Evolutionary conservation across 1,140 invertebrate genomes (phyloP), one percentile per base, ranked within the genome.

Genomic region (Diorhabda elongata): DNA sequence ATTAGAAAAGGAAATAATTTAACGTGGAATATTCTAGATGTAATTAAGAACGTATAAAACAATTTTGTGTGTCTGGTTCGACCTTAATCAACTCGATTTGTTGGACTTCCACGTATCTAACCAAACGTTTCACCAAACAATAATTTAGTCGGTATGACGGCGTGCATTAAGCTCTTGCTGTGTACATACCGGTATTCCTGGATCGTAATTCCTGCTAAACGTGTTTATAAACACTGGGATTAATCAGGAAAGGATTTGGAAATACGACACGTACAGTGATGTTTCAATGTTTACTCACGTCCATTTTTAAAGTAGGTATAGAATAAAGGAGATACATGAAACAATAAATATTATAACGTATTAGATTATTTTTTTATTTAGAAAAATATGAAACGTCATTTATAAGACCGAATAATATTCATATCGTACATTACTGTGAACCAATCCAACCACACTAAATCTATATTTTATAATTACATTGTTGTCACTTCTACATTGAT

Each of bases 181-280:
- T 62, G n/a, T 7, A 47, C 44, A 62, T 52, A 6, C 47, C 47
- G 47, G 47, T 62, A 26, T 61, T 41, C 61, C 61, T 5, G 61
- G 61, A 62, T 62, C 61, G 42, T 62, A 62, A 62, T 62, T 62
- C 61, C 8, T 62, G 61, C 61, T 62, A 62, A 62, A 62, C 61
- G 61, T 62, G 61, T 62, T 62, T 62, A 62, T 62, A 62, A 62
- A 62, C 61, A 62, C 61, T 62, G 61, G 61, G 44, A 44, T 62
- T 62, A n/a, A 47, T 42, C 61, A 62, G 61, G 61, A 11, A 11
- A 44, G 11, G 61, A 3, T 62, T 44, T 44, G 61, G 43, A 44
- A 62, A 44, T 3, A 44, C 59, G 47, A 8, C 47, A 52, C 47
- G 47, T 52, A 8, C 47, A 8, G 6, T 52, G 47, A 52, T 52